Evolutionary conservation across 2,113 vertebrate genomes (phyloP).

Genomic region (Prolemur simus): DNA sequence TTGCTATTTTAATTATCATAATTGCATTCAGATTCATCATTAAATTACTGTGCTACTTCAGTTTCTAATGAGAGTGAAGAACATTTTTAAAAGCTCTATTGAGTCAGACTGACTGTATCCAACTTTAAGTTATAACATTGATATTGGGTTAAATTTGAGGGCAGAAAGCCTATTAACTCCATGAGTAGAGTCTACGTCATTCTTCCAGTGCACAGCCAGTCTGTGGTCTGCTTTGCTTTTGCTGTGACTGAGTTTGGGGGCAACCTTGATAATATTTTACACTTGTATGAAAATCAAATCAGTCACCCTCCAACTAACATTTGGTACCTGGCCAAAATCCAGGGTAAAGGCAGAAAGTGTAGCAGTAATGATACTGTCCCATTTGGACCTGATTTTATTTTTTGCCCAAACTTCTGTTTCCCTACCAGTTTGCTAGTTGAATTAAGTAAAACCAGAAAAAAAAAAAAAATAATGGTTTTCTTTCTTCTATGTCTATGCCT

Average conservation of each 20-base stretch:
- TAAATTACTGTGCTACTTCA: conserved; percentile 63
- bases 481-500: neutral
- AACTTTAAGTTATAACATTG: conserved; percentile 18
- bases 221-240: neutral
- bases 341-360: neutral
- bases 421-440: neutral
- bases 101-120: conserved; percentile 33
- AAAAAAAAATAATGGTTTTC: neutral
- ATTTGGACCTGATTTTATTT: neutral
- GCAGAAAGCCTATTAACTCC: neutral
- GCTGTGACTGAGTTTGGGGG: neutral
- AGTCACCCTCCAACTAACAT: neutral
- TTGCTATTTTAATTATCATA: conserved; percentile 72
- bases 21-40: conserved; percentile 64
- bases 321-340: neutral
- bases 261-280: neutral
- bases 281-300: neutral
- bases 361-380: neutral
- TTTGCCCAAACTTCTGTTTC: neutral
- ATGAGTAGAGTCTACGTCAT: accelerated
- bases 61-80: conserved; percentile 60
- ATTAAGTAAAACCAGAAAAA: neutral
- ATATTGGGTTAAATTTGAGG: neutral
- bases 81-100: conserved; percentile 47
- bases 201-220: neutral